Percentiles rank a stretch among this genome's conserved stretches.
phyloP scores from a whole-genome alignment of 1,140 invertebrate species.

The Lepidurus couesii region DNA sequence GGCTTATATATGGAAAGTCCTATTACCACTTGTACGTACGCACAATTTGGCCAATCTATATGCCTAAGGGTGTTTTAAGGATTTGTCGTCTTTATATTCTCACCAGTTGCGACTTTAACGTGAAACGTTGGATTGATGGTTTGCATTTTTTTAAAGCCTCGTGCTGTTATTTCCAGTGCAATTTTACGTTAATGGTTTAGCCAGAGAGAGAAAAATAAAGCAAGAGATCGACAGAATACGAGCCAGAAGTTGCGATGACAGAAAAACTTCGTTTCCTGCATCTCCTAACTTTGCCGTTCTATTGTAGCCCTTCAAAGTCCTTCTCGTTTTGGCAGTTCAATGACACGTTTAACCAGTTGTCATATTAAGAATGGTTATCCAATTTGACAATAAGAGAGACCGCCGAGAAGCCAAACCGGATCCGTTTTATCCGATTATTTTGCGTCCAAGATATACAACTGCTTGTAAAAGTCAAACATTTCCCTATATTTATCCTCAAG shows the following conservation, averaged over 20 bases:
- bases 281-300: not conserved
- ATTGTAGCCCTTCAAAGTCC: not conserved
- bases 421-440: not conserved
- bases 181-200: not conserved
- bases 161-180: not conserved
- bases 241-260: not conserved
- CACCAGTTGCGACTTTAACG: too few relatives aligned
- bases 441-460: not conserved
- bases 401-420: not conserved
- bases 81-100: too few relatives aligned
- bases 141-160: too few relatives aligned
- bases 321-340: slow-evolving; percentile 22
- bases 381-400: not conserved
- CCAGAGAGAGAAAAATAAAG: not conserved
- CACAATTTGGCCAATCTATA: too few relatives aligned
- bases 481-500: not conserved
- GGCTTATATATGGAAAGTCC: too few relatives aligned
- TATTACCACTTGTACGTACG: too few relatives aligned
- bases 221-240: not conserved
- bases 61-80: too few relatives aligned
- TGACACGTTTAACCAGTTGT: slow-evolving; percentile 9
- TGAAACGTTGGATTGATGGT: too few relatives aligned
- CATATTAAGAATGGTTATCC: not conserved
- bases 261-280: not conserved
- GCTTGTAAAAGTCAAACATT: not conserved